Evolutionary conservation across 2,113 vertebrate species (phyloP).

Genomic region (Paralichthys olivaceus): DNA sequence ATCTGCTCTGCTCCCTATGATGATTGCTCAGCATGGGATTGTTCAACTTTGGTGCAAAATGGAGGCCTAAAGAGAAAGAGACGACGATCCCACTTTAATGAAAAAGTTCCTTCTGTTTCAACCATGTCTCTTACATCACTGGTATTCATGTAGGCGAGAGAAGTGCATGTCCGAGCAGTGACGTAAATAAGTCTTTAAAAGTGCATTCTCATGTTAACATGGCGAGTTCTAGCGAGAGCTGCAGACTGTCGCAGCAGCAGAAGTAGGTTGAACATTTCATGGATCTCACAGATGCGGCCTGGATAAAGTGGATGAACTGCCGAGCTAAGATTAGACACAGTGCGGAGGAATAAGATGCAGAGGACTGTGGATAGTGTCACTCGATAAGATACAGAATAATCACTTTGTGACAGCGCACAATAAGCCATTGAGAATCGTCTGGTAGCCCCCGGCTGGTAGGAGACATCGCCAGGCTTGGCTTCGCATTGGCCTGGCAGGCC

Average conservation of each 20-base stretch:
- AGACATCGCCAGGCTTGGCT: constrained; percentile 36
- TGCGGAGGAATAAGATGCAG: constrained; percentile 21
- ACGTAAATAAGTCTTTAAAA: neutral
- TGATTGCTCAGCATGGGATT: neutral
- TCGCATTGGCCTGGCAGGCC: constrained; percentile 18
- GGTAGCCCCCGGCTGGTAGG: constrained; percentile 46
- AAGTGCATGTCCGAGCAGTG: neutral
- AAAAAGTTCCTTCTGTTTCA: neutral
- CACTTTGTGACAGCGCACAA: constrained; percentile 45
- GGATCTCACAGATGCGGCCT: constrained; percentile 48
- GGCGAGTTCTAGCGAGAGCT: neutral
- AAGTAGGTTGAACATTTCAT: constrained; percentile 60
- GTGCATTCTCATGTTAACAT: constrained; percentile 8
- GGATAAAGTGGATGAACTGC: constrained; percentile 61
- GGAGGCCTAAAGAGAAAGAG: neutral
- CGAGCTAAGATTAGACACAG: constrained; percentile 49
- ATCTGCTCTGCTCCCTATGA: neutral
- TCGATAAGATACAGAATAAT: constrained; percentile 38
- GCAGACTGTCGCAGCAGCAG: constrained; percentile 25
- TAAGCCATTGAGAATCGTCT: constrained; percentile 17
- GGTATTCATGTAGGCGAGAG: neutral
- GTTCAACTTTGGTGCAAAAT: neutral
- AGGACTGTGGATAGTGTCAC: constrained; percentile 39
- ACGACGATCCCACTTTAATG: neutral
- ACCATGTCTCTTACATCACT: neutral